These are phyloP conservation scores for Psammodynastes pulverulentus DNA, from an alignment of 2,113 vertebrate genomes.

Conservation along the genomic window DNA sequence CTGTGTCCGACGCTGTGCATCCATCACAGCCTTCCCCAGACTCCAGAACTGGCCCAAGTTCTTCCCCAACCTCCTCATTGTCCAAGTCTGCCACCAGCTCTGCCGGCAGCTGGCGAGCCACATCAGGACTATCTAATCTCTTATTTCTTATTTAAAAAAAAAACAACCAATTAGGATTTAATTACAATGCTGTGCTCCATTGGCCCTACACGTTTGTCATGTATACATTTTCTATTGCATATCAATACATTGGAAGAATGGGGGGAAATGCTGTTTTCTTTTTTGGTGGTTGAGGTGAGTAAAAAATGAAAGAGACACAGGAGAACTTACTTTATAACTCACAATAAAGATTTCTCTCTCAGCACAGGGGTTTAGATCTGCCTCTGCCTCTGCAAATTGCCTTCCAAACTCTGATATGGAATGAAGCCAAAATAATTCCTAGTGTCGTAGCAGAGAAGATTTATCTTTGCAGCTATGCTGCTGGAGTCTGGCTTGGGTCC, in stretches of 20 bases:
- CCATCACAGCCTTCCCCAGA: no score
- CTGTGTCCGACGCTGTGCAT: no score
- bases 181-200: slow-evolving; percentile 21
- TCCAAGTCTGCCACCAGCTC: no score
- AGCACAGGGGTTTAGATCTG: slow-evolving; percentile 12
- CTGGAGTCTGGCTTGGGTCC: not conserved
- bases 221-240: slow-evolving; percentile 23
- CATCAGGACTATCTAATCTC: not conserved
- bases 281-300: accelerated
- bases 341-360: not conserved
- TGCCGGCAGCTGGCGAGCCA: no score
- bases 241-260: slow-evolving; percentile 25
- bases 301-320: not conserved
- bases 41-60: no score
- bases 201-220: slow-evolving; percentile 38
- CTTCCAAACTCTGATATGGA: slow-evolving; percentile 7
- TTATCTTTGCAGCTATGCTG: slow-evolving; percentile 17
- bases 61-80: no score
- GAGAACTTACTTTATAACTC: not conserved
- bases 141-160: not conserved
- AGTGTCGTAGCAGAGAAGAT: not conserved
- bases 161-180: slow-evolving; percentile 21
- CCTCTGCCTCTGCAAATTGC: not conserved
- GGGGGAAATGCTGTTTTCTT: not conserved
- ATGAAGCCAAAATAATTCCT: slow-evolving; percentile 10